Percentiles rank a stretch among this genome's conserved stretches.
Evolutionary conservation across 2,888 invertebrate species (phyloP).

Genomic region (Elmis aenea): DNA sequence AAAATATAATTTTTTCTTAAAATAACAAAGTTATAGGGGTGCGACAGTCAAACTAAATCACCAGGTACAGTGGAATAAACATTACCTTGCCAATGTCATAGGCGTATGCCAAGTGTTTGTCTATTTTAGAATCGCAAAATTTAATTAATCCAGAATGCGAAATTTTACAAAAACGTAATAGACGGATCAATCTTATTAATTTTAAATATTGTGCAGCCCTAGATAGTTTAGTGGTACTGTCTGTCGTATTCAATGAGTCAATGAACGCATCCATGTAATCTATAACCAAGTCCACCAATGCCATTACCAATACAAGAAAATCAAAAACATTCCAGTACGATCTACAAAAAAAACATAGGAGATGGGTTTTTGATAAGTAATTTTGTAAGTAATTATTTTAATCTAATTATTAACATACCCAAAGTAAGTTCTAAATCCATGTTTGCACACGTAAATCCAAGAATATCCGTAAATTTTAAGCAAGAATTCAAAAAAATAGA

Average conservation of each 20-base stretch:
- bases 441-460: constrained; percentile 46
- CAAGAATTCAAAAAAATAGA: constrained; percentile 26
- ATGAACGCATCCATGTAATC: constrained; percentile 5
- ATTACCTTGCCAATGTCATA: constrained; percentile 58
- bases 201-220: constrained; percentile 26
- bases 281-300: constrained; percentile 32
- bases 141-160: constrained; percentile 50
- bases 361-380: neutral
- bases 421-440: constrained; percentile 47
- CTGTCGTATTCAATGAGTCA: constrained; percentile 1
- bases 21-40: too few species aligned
- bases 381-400: neutral
- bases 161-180: constrained; percentile 39
- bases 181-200: constrained; percentile 41
- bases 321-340: constrained; percentile 58
- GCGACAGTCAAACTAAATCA: too few species aligned
- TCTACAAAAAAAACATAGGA: constrained; percentile 20
- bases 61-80: neutral
- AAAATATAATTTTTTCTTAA: too few species aligned
- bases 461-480: constrained; percentile 37
- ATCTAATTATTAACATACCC: constrained; percentile 44
- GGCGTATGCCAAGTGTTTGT: constrained; percentile 54
- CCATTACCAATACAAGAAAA: constrained; percentile 51
- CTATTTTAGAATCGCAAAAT: constrained; percentile 53
- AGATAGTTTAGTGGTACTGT: neutral